These are phyloP conservation scores for Andricus quercusramuli DNA, from an alignment of 2,888 invertebrate species.

Conservation along the genomic window DNA sequence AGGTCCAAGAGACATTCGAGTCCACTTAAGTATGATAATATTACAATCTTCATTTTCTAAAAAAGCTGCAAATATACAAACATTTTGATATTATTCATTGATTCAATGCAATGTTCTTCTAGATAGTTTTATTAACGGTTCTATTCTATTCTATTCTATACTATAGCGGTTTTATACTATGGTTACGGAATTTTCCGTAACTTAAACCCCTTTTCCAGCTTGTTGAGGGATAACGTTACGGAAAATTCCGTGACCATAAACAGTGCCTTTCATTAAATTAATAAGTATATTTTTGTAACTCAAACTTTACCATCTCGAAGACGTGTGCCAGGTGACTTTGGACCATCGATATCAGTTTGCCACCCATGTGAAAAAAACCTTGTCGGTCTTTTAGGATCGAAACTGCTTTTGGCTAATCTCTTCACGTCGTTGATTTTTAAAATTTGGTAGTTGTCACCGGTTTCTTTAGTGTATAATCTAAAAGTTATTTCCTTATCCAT, in stretches of 20 bases:
- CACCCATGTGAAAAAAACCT: conserved; percentile 66
- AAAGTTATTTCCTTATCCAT: conserved; percentile 39
- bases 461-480: conserved; percentile 34
- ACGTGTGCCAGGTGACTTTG: conserved; percentile 47
- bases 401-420: conserved; percentile 50
- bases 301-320: conserved; percentile 62
- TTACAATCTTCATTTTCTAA: conserved; percentile 61
- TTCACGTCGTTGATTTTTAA: conserved; percentile 50
- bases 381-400: conserved; percentile 61
- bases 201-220: no score
- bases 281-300: neutral
- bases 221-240: no score
- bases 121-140: neutral
- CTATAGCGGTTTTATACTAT: no score
- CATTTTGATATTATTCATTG: neutral
- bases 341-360: conserved; percentile 54
- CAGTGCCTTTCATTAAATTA: no score
- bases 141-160: no score
- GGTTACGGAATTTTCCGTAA: no score
- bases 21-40: conserved; percentile 67
- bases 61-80: conserved; percentile 44
- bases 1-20: conserved; percentile 51
- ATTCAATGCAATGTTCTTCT: no score
- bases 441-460: conserved; percentile 1
- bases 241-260: no score